Base-by-base conservation (phyloP, 2,888 invertebrate genomes). In the Macrosiphum euphorbiae region DNA sequence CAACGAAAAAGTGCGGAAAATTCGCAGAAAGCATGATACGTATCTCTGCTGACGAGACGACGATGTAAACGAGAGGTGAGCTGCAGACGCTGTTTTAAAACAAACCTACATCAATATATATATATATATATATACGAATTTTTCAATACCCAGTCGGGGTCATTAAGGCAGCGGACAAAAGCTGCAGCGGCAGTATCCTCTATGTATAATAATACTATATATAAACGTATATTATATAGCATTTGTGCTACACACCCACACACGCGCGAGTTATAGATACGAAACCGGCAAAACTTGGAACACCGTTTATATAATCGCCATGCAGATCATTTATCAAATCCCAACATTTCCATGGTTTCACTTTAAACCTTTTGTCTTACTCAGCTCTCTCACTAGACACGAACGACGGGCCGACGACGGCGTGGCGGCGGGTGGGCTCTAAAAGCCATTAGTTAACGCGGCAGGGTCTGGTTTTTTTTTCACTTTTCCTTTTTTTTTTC, bases 241-340 rank as follows among this genome's bases (percentile, higher is more conserved):
- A 78, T 78, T 41, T 41, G 35, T 35, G 78, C 78, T 78, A 78
- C 35, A 35, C 78, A 20, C 13, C 1, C 47, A 50, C 4, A 86
- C 86, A 44, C 13, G 10, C 52, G 35, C 58, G 35, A 44, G 44
- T 89, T 61, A 41, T 44, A 85, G 61, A 58, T 47, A 86, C 86
- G 47, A 91, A 44, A 85, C 55, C 41, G 44, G 44, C 84, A 85
- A 92, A 92, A 67, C 47, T 61, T 55, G 47, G 61, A 50, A 87
- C 26, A 86, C 85, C 44, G 85, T 91, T 85, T 44, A 55, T 61
- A 88, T 52, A 88, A 67, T 88, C 90, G 61, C 50, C 16, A 84
- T n/a, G 55, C 58, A 86, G 93, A 94, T 90, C 90, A 94, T 94
- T 94, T 94, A 94, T 94, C 93, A 93, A 93, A 93, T 93, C 93